Evolutionary conservation across 2,888 invertebrate species (phyloP), one percentile per base, ranked within the genome.

Genomic region (Coenonympha glycerion): DNA sequence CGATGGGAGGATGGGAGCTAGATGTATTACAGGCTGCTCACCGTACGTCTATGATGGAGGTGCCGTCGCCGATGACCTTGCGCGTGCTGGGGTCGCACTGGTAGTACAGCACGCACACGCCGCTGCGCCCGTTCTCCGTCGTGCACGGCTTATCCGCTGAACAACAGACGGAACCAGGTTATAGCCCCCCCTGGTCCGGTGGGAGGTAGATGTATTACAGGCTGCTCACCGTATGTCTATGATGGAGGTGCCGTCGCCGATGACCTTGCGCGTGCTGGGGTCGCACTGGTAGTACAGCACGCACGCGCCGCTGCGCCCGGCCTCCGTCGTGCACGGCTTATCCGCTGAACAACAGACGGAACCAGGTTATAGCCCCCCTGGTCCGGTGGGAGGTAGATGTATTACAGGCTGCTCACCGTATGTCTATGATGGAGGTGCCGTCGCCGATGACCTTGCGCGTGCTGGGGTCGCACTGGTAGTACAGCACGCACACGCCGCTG

Each of bases 141-240:
- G 8, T 44, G 39, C n/a, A 65, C 30, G 73, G 8, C 1, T 3
- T 19, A 8, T 19, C 41, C n/a, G n/a, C n/a, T n/a, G n/a, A n/a
- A n/a, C n/a, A n/a, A n/a, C n/a, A n/a, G n/a, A n/a, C n/a, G n/a
- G n/a, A n/a, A n/a, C n/a, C n/a, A n/a, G n/a, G n/a, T n/a, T n/a
- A n/a, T n/a, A n/a, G n/a, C n/a, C n/a, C n/a, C n/a, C n/a, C n/a
- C n/a, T n/a, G n/a, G n/a, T n/a, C n/a, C n/a, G n/a, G n/a, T n/a
- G n/a, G n/a, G n/a, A n/a, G n/a, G n/a, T n/a, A n/a, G n/a, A n/a
- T n/a, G n/a, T n/a, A n/a, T n/a, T n/a, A n/a, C n/a, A n/a, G n/a
- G n/a, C n/a, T n/a, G n/a, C 34, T 54, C 41, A 57, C 57, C 56
- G 33, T 6, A 46, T 5, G 21, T 56, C 53, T 3, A 58, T 47